Evolutionary conservation across 2,888 invertebrate genomes (phyloP), one percentile per base, ranked within the genome.

Genomic region (Salpingus planirostris): DNA sequence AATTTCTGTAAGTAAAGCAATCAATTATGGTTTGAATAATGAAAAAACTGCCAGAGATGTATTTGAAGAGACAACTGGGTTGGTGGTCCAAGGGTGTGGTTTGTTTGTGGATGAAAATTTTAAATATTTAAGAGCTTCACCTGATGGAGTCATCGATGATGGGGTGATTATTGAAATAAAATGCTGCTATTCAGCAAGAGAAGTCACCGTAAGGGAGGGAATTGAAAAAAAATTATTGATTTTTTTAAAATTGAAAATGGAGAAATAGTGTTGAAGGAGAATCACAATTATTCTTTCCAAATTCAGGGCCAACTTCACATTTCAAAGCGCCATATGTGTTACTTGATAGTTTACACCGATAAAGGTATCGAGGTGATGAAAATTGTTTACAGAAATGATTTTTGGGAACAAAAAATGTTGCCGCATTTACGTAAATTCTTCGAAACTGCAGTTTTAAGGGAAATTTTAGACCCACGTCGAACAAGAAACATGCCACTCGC

Each of bases 81-180:
- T 43, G 22, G 28, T 36, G 6, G 40, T 47, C 7, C 21, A 21
- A 2, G 15, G 24, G 2, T 47, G 50, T 27, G 54, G 52, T 10
- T 36, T 52, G 13, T 48, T 52, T 32, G 43, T 51, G 13, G 52
- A 52, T 33, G 13, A 24, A 13, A 29, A 46, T 13, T 13, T 27
- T n/a, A 35, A 21, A 6, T 44, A 36, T 27, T 31, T 49, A 4
- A 47, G 44, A 3, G 47, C 47, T 26, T 40, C 42, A 18, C 46
- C 48, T 2, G 50, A 51, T 33, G 44, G 46, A 13, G 26, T 49
- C 2, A 36, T 47, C 13, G 48, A 33, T 24, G 27, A 31, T n/a
- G 36, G 46, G 28, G 39, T 36, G 3, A 38, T 49, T 14, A 33
- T 50, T 3, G 46, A 50, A 31, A 37, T 50, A 1, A 50, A 50